These are phyloP conservation scores for Apis dorsata DNA, from an alignment of 1,140 invertebrate genomes.

Conservation along the genomic window DNA sequence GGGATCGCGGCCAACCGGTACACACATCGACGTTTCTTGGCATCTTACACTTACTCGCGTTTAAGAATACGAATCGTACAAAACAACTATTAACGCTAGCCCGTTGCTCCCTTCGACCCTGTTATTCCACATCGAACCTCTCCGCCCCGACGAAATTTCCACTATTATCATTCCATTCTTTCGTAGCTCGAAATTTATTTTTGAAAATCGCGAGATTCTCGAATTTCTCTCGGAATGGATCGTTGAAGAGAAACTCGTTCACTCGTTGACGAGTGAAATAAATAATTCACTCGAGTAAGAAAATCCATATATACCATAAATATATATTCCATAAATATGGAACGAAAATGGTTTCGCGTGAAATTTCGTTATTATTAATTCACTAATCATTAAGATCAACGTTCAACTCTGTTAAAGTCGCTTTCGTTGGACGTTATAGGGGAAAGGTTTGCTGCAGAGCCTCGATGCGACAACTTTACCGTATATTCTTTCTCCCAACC, in stretches of 20 bases:
- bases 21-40: slow-evolving; percentile 60
- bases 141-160: background rate
- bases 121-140: background rate
- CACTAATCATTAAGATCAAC: slow-evolving; percentile 46
- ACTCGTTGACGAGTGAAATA: background rate
- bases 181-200: no score
- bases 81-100: slow-evolving; percentile 66
- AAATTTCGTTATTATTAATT: slow-evolving; percentile 30
- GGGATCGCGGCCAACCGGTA: slow-evolving; percentile 22
- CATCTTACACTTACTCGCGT: slow-evolving; percentile 63
- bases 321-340: background rate
- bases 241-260: no score
- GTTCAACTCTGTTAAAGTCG: slow-evolving; percentile 45
- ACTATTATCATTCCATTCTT: background rate
- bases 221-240: background rate
- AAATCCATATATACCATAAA: background rate
- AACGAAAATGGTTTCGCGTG: background rate
- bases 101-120: slow-evolving; percentile 41
- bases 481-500: background rate
- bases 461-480: slow-evolving; percentile 36
- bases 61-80: slow-evolving; percentile 73
- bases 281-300: background rate
- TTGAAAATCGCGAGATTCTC: no score
- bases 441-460: slow-evolving; percentile 6
- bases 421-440: slow-evolving; percentile 33